Percentiles rank a stretch among this genome's conserved stretches.
phyloP scores from a whole-genome alignment of 2,797 vertebrate genomes.

The Mormyrus hasselquistii region DNA sequence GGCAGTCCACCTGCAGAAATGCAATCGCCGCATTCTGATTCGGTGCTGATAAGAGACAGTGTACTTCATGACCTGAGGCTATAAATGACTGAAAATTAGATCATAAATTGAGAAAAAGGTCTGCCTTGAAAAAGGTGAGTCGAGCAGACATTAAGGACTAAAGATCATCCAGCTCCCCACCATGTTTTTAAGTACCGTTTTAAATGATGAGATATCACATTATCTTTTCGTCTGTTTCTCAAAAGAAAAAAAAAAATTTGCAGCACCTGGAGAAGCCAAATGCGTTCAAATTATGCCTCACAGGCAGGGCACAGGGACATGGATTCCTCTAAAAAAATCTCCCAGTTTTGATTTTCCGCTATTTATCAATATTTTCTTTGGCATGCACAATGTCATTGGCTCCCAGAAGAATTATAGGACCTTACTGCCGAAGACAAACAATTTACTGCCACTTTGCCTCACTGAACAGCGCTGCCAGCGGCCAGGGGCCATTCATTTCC shows the following conservation, averaged over 20 bases:
- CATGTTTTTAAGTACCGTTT: not conserved
- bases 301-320: constrained; percentile 50
- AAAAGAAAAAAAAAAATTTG: constrained; percentile 30
- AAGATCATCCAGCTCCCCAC: not conserved
- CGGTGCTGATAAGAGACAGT: constrained; percentile 8
- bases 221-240: constrained; percentile 27
- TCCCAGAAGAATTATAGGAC: constrained; percentile 78
- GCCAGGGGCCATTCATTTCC: constrained; percentile 73
- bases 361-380: constrained; percentile 81
- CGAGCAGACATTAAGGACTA: not conserved
- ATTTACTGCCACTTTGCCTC: constrained; percentile 83
- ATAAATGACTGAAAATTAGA: constrained; percentile 4
- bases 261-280: constrained; percentile 42
- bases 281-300: constrained; percentile 59
- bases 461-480: constrained; percentile 72
- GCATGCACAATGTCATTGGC: constrained; percentile 72
- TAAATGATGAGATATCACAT: constrained; percentile 15
- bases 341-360: constrained; percentile 66
- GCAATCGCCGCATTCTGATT: not conserved
- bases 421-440: constrained; percentile 77
- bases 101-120: constrained; percentile 1
- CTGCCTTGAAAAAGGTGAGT: not conserved
- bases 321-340: constrained; percentile 48
- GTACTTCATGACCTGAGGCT: not conserved
- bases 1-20: not conserved